Evolutionary conservation across 2,113 vertebrate species (phyloP).

Genomic region (Cheirogaleus medius): DNA sequence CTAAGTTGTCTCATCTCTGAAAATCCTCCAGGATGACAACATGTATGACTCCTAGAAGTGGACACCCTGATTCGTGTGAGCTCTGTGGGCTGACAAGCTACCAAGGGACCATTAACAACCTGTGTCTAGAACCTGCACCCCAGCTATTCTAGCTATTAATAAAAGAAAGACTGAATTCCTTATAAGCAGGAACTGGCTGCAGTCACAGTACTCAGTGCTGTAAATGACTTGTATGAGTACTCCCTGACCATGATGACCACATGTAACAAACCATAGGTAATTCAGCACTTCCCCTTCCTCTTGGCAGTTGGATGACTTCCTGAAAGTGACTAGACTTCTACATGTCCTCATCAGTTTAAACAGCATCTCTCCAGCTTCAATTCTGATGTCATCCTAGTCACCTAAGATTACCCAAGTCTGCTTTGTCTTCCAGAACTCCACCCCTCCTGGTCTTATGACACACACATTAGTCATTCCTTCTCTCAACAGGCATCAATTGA

Average conservation of each 20-base stretch:
- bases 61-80: fast-evolving
- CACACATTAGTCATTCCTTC: background rate
- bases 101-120: background rate
- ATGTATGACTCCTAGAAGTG: background rate
- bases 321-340: background rate
- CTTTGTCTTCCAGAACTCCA: background rate
- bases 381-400: background rate
- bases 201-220: background rate
- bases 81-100: background rate
- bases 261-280: background rate
- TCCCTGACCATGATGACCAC: background rate
- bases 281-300: background rate
- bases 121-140: background rate
- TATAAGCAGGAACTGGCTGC: background rate
- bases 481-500: background rate
- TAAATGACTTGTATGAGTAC: background rate
- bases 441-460: background rate
- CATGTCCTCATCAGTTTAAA: background rate
- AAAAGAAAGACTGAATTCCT: background rate
- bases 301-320: background rate
- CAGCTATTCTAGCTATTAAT: background rate
- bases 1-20: background rate
- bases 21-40: background rate
- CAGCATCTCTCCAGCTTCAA: background rate
- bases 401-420: background rate